A percentile compares a stretch with the other conserved stretches of the same genome.
phyloP scores from a whole-genome alignment of 2,797 vertebrate genomes.

The Allobates femoralis region DNA sequence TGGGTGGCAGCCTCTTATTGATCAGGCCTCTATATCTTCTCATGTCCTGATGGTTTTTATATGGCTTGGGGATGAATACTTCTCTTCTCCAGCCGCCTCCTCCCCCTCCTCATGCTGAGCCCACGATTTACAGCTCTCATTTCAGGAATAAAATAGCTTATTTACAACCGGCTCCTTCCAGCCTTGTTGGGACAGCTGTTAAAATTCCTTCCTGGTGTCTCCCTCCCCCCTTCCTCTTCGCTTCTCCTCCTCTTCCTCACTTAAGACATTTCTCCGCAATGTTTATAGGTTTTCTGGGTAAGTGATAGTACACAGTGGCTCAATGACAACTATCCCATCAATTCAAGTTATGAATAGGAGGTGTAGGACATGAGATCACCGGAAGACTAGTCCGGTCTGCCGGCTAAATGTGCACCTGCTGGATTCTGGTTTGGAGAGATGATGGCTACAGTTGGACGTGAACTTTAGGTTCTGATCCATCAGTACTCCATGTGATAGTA shows the following conservation, averaged over 20 bases:
- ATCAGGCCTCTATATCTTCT: not conserved
- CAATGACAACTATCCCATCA: slow-evolving; percentile 4
- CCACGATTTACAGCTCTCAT: slow-evolving; percentile 36
- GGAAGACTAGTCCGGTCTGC: not conserved
- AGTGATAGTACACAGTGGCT: not conserved
- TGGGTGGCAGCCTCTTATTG: not conserved
- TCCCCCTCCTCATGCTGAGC: slow-evolving; percentile 21
- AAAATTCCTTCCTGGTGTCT: slow-evolving; percentile 37
- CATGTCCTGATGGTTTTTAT: slow-evolving; percentile 11
- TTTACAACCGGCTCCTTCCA: slow-evolving; percentile 42
- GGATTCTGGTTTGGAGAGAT: not conserved
- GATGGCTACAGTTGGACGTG: not conserved
- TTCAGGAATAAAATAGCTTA: slow-evolving; percentile 44
- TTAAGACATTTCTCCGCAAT: slow-evolving; percentile 2
- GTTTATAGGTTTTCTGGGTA: slow-evolving; percentile 25
- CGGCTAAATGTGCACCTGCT: not conserved
- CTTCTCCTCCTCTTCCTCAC: not conserved
- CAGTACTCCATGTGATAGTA: not conserved
- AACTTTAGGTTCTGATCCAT: not conserved
- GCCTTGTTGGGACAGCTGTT: slow-evolving; percentile 59
- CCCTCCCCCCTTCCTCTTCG: slow-evolving; percentile 13
- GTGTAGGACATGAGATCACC: not conserved
- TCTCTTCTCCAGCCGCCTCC: slow-evolving; percentile 5
- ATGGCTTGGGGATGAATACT: not conserved
- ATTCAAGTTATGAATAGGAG: not conserved